Evolutionary conservation across 1,140 invertebrate genomes (phyloP).

Genomic region (Lordiphosa stackelbergi): DNA sequence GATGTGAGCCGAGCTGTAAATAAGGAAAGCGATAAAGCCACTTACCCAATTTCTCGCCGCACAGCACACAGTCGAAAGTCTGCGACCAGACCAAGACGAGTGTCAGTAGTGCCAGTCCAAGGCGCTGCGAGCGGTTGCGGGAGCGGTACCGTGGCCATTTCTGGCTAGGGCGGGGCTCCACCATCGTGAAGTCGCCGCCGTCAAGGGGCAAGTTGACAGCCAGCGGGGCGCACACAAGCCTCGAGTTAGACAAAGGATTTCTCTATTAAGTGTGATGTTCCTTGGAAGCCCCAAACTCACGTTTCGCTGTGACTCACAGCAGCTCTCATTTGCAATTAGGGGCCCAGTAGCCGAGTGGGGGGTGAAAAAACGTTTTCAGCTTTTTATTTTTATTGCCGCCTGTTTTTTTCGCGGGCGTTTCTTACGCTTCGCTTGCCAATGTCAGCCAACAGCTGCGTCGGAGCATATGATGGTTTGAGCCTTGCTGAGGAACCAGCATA

Average conservation of each 20-base stretch:
- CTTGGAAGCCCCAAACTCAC: conserved; percentile 18
- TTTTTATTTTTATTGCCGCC: conserved; percentile 1
- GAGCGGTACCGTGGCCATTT: conserved; percentile 8
- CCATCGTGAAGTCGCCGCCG: conserved; percentile 23
- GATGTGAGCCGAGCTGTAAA: conserved; percentile 40
- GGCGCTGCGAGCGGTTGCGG: conserved; percentile 1
- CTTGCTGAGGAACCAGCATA: conserved; percentile 1
- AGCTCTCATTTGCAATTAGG: conserved; percentile 47
- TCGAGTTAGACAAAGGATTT: conserved; percentile 40
- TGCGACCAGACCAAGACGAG: conserved; percentile 46
- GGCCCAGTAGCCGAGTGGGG: not conserved
- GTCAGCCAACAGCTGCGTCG: conserved; percentile 2
- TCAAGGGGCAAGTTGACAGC: conserved; percentile 1
- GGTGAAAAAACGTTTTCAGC: not conserved
- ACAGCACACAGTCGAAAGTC: conserved; percentile 43
- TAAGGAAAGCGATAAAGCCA: conserved; percentile 41
- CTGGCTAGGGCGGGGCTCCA: conserved; percentile 15
- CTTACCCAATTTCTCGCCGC: conserved; percentile 73
- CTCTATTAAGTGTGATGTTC: conserved; percentile 36
- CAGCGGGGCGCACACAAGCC: conserved; percentile 6
- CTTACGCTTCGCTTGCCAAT: conserved; percentile 10
- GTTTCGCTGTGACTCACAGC: conserved; percentile 14
- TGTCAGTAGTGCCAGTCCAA: conserved; percentile 30
- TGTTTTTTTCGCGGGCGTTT: not conserved
- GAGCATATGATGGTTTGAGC: conserved; percentile 7